Base-by-base conservation (phyloP, 2,797 vertebrate genomes). In the Catostomus latipinnis region DNA sequence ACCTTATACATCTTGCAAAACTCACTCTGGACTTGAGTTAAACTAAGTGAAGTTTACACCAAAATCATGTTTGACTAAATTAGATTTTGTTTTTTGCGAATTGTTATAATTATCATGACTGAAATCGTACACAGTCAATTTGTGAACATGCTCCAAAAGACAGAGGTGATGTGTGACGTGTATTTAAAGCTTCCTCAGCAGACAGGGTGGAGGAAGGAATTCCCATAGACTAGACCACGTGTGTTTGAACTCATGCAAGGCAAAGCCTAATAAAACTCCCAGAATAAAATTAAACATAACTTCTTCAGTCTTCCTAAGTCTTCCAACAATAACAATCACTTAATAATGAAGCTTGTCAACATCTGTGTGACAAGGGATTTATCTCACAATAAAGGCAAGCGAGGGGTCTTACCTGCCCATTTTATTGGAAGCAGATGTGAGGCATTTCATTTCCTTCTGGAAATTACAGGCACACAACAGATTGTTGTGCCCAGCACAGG, bases 401-500 rank as follows among this genome's bases (percentile, higher is more conserved):
- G 80, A 88, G 81, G 85, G 83, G 83, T 71, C 86, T 76, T 83
- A 88, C 88, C 89, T 90, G 87, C 89, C 88, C 84, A 91, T 92
- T 94, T 90, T 34, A 94, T 90, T 89, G 89, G 82, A 91, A 93
- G 90, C 93, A 94, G 93, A 94, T 93, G 94, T 92, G 86, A 91
- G 78, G 80, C 61, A 77, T 86, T 91, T 85, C 83, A 34, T 34
- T 34, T 34, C 34, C 90, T 89, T 93, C 92, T 92, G 86, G 81
- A 76, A 92, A 94, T 94, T 94, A 94, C 78, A 93, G 91, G 79
- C 74, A 66, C 74, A 63, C 52, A 86, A 83, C 76, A 73, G 14
- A 68, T 14, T n/a, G 13, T 10, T 53, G 12, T 14, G 48, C 72
- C 13, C 46, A 34, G 46, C 48, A 61, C 34, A 12, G 60, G 10